Conservation (phyloP, 2,888 invertebrate genomes). For the Mythimna ferrago region DNA sequence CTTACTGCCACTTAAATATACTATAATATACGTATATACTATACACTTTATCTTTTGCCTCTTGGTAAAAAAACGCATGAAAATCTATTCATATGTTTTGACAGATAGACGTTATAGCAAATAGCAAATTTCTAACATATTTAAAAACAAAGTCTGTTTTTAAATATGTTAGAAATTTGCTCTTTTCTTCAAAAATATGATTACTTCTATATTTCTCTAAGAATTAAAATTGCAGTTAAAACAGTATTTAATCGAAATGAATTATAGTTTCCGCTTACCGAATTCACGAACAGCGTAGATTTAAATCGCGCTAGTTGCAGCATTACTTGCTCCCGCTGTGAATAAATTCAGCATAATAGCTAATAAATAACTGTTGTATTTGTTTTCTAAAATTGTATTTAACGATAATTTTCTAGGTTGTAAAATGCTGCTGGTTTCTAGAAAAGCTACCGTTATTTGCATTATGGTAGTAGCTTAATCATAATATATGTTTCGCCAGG, state of each 20-base stretch:
- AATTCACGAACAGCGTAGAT: constrained; percentile 25
- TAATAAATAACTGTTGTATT: constrained; percentile 43
- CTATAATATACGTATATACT: no score
- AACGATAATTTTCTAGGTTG: constrained; percentile 10
- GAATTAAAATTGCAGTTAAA: constrained; percentile 16
- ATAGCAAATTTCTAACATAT: no score
- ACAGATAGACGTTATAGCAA: no score
- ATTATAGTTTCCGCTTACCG: constrained; percentile 44
- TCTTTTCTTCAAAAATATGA: background rate
- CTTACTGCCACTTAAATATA: no score
- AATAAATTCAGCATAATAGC: constrained; percentile 57
- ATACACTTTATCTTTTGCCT: no score
- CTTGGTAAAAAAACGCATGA: no score
- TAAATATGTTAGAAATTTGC: no score
- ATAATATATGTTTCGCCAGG: no score
- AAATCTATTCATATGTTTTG: no score
- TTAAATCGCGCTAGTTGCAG: constrained; percentile 43
- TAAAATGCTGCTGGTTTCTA: constrained; percentile 1
- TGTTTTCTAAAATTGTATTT: constrained; percentile 49
- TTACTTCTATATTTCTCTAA: background rate
- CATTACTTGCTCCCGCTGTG: constrained; percentile 29
- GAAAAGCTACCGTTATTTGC: background rate
- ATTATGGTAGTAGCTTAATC: no score
- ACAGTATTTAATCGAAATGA: constrained; percentile 40
- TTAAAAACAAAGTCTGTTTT: no score